A percentile compares a stretch with the other conserved stretches of the same genome.
phyloP scores from a whole-genome alignment of 2,797 vertebrate species.

The Clarias fuscus region DNA sequence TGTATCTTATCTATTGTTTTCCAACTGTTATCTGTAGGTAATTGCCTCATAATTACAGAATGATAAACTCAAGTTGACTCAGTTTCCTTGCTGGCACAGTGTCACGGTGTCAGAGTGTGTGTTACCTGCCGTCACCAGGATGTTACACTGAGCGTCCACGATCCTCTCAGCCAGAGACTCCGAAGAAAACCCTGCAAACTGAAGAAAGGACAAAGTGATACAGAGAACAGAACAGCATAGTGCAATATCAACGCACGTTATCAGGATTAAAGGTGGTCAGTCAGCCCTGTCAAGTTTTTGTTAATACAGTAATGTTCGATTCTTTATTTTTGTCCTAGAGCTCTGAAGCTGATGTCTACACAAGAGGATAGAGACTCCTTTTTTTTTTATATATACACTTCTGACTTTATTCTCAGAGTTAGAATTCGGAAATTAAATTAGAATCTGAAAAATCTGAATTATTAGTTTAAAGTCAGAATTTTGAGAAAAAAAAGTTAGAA shows the following conservation, averaged over 20 bases:
- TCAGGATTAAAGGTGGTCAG: neutral
- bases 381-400: too few species aligned
- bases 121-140: constrained; percentile 79
- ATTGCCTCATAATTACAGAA: neutral
- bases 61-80: constrained; percentile 3
- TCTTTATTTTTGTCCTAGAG: neutral
- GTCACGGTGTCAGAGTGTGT: neutral
- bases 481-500: too few species aligned
- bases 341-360: neutral
- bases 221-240: constrained; percentile 12
- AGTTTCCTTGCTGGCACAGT: neutral
- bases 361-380: too few species aligned
- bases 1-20: neutral
- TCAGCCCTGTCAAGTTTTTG: neutral
- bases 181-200: constrained; percentile 83
- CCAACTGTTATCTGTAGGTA: neutral
- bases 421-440: too few species aligned
- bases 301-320: neutral
- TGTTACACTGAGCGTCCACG: constrained; percentile 71
- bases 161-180: constrained; percentile 79
- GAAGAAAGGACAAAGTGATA: neutral
- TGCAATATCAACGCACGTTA: neutral
- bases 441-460: too few species aligned
- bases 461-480: too few species aligned
- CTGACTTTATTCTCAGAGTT: too few species aligned